Evolutionary conservation across 2,113 vertebrate species (phyloP).

Genomic region (Leptocoma aspasia): DNA sequence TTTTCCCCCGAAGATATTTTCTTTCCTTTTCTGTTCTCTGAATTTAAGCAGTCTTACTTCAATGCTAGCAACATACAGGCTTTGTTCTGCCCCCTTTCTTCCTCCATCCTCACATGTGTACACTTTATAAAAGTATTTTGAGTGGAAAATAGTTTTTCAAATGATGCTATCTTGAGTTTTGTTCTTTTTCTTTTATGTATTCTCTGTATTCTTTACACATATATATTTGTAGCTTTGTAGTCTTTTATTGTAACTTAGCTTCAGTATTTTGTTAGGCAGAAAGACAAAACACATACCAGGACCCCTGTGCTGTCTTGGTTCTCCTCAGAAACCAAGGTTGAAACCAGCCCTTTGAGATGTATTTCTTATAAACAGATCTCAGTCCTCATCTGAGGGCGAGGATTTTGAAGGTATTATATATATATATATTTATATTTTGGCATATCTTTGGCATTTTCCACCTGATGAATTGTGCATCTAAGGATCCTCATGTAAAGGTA

Average conservation of each 20-base stretch:
- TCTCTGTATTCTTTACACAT: not conserved
- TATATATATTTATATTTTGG: not conserved
- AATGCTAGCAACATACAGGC: not conserved
- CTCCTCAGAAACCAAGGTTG: not conserved
- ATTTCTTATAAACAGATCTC: not conserved
- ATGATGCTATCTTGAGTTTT: not conserved
- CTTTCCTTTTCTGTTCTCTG: not conserved
- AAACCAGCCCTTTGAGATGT: not conserved
- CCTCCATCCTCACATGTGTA: not conserved
- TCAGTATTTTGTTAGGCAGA: not conserved
- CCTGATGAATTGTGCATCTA: rapidly evolving
- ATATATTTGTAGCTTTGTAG: not conserved
- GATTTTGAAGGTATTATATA: not conserved
- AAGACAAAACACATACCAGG: not conserved
- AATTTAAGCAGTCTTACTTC: not conserved
- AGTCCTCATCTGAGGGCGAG: not conserved
- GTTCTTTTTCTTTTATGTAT: not conserved
- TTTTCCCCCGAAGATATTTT: not conserved
- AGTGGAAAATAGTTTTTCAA: not conserved
- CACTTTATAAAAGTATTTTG: not conserved
- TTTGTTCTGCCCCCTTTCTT: not conserved
- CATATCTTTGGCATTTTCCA: rapidly evolving
- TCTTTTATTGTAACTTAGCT: no score
- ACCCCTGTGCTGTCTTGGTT: rapidly evolving
- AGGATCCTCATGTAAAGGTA: not conserved